Percentiles rank a stretch among this genome's conserved stretches.
These are phyloP conservation scores for Druon quercuslanigerum DNA, from an alignment of 1,140 invertebrate species.

Conservation along the genomic window DNA sequence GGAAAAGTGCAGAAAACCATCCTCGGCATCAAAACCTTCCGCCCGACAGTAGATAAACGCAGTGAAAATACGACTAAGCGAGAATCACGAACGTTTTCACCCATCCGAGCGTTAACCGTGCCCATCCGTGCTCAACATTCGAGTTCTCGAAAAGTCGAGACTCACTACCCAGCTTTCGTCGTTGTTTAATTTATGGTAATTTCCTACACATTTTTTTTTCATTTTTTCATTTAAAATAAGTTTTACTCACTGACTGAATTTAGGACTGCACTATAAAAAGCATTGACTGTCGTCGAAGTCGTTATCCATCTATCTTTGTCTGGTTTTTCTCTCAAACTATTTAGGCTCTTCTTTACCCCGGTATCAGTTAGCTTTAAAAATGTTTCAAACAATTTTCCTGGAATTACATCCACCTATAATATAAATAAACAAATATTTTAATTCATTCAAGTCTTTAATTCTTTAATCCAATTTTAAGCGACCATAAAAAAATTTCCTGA, in stretches of 20 bases:
- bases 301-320: slow-evolving; percentile 83
- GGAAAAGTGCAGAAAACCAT: no score
- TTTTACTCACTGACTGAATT: slow-evolving; percentile 87
- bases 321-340: slow-evolving; percentile 78
- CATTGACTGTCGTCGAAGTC: slow-evolving; percentile 83
- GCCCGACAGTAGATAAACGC: no score
- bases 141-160: no score
- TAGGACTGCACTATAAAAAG: slow-evolving; percentile 86
- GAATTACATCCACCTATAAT: slow-evolving; percentile 77
- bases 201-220: slow-evolving; percentile 29
- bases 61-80: no score
- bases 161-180: no score
- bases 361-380: slow-evolving; percentile 79
- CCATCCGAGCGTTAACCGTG: no score
- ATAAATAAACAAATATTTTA: slow-evolving; percentile 18
- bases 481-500: no score
- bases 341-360: slow-evolving; percentile 78
- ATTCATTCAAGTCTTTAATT: not conserved
- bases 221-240: slow-evolving; percentile 41
- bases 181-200: not conserved
- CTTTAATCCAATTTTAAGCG: not conserved
- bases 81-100: no score
- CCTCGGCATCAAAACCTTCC: no score
- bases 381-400: slow-evolving; percentile 79
- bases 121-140: no score